Evolutionary conservation across 2,797 vertebrate species (phyloP).

Genomic region (Halcyon badia): DNA sequence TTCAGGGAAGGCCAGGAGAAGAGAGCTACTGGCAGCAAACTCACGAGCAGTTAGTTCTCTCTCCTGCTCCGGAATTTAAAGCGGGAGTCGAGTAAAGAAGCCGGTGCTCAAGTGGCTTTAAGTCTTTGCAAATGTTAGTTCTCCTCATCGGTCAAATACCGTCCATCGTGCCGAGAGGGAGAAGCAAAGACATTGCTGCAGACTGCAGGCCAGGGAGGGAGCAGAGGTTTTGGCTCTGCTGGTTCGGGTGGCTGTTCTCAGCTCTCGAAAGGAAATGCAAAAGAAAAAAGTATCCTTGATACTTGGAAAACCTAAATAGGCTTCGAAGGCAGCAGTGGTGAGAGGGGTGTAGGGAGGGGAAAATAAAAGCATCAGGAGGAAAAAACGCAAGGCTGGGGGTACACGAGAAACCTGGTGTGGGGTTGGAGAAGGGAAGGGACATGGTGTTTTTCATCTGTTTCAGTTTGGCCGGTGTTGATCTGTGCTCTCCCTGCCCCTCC

Average conservation of each 20-base stretch:
- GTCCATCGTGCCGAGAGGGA: background rate
- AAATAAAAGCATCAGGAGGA: background rate
- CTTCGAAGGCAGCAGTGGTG: rapidly evolving
- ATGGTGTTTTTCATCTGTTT: background rate
- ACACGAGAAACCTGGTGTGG: rapidly evolving
- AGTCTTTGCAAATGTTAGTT: background rate
- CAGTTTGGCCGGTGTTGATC: background rate
- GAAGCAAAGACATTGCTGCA: background rate
- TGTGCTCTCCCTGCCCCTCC: background rate
- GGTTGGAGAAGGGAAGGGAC: background rate
- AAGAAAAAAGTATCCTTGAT: background rate
- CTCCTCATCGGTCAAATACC: background rate
- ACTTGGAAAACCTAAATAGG: background rate
- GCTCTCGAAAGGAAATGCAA: background rate
- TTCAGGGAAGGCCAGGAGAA: background rate
- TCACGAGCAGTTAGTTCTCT: background rate
- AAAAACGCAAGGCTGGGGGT: background rate
- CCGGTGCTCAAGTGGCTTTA: background rate
- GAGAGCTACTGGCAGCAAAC: background rate
- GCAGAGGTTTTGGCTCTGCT: background rate
- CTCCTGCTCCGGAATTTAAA: background rate
- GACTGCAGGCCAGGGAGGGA: background rate
- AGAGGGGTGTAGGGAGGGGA: background rate
- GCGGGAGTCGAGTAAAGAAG: background rate
- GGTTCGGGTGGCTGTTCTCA: rapidly evolving